These are phyloP conservation scores for Cyprinodon brontotheroides DNA, from an alignment of 2,113 vertebrate genomes.

Conservation along the genomic window DNA sequence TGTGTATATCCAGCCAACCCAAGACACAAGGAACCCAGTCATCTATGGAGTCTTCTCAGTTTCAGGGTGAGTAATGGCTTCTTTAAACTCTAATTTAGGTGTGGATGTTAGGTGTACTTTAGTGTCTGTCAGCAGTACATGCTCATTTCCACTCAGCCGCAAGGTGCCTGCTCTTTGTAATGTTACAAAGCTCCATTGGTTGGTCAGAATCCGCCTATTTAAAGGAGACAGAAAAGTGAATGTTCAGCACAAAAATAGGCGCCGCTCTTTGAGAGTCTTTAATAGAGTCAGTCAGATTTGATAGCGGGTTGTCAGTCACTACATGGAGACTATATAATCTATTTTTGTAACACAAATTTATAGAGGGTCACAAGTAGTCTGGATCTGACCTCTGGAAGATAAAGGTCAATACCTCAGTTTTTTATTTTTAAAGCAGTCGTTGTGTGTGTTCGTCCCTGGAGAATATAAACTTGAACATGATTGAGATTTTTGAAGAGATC, in stretches of 20 bases:
- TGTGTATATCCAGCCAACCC: slow-evolving; percentile 95
- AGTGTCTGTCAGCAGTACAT: slow-evolving; percentile 23
- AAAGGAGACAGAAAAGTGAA: slow-evolving; percentile 42
- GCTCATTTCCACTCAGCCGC: slow-evolving; percentile 33
- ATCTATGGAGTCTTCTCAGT: slow-evolving; percentile 97
- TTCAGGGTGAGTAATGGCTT: slow-evolving; percentile 86
- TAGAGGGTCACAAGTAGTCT: too few relatives aligned
- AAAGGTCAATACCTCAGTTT: too few relatives aligned
- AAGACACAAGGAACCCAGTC: slow-evolving; percentile 95
- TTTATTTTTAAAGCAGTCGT: too few relatives aligned
- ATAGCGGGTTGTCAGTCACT: slow-evolving; percentile 53
- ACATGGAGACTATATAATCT: not conserved
- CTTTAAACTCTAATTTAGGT: slow-evolving; percentile 34
- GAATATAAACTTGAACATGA: not conserved
- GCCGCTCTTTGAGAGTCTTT: slow-evolving; percentile 35
- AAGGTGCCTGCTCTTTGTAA: slow-evolving; percentile 49
- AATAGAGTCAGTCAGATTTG: slow-evolving; percentile 39
- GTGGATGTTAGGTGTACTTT: slow-evolving; percentile 43
- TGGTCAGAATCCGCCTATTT: slow-evolving; percentile 45
- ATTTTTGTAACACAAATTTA: too few relatives aligned
- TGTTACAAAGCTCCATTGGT: slow-evolving; percentile 44
- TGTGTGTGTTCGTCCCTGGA: not conserved
- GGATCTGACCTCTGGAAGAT: too few relatives aligned
- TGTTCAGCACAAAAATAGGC: slow-evolving; percentile 37
- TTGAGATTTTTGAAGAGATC: not conserved